phyloP scores from a whole-genome alignment of 2,113 vertebrate species.

The Fulmarus glacialis region DNA sequence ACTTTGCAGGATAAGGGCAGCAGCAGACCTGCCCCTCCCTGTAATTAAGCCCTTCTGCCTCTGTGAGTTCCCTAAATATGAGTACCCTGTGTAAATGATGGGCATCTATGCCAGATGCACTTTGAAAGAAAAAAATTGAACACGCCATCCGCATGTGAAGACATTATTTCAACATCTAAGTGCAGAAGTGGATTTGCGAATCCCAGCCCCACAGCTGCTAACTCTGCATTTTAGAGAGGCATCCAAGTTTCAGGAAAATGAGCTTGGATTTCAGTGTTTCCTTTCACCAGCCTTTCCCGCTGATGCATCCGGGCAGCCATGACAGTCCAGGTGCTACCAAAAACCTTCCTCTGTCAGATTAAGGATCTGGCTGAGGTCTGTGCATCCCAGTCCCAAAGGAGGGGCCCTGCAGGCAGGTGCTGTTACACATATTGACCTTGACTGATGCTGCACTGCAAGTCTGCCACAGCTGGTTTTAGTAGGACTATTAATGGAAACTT shows the following conservation, averaged over 20 bases:
- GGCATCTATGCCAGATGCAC: neutral
- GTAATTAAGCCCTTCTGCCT: neutral
- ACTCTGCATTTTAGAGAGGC: neutral
- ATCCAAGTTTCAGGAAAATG: neutral
- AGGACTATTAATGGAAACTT: neutral
- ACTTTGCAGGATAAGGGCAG: neutral
- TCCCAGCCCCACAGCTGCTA: neutral
- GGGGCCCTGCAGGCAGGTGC: neutral
- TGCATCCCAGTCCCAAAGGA: neutral
- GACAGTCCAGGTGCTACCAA: neutral
- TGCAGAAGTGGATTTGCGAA: neutral
- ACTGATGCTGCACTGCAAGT: neutral
- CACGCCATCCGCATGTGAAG: fast-evolving
- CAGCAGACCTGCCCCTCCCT: neutral
- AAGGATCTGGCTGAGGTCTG: neutral
- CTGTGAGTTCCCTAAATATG: neutral
- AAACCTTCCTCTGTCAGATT: neutral
- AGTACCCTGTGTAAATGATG: neutral
- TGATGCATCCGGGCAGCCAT: neutral
- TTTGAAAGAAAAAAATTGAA: neutral
- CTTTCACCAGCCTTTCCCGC: neutral
- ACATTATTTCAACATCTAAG: neutral
- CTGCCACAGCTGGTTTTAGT: neutral
- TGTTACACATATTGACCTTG: neutral
- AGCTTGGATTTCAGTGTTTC: neutral